Conservation (phyloP, 2,888 invertebrate genomes). For the Hipparchia semele region DNA sequence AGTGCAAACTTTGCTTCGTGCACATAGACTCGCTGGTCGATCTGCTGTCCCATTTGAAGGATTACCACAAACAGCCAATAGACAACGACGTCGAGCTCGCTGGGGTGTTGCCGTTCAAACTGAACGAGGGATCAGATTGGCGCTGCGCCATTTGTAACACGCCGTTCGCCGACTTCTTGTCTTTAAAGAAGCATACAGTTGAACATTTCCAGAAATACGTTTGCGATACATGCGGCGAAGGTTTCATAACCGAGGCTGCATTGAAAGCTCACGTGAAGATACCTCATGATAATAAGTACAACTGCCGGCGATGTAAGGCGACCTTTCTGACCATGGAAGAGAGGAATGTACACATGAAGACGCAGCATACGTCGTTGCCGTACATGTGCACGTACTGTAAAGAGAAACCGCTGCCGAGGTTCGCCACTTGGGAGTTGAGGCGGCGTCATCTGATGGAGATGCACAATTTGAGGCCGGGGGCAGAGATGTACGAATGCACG, state of each 20-base stretch:
- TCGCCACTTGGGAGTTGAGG: constrained; percentile 73
- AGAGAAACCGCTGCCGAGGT: constrained; percentile 64
- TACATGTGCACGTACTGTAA: constrained; percentile 76
- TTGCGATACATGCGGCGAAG: constrained; percentile 76
- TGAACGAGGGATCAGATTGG: constrained; percentile 71
- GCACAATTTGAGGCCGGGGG: constrained; percentile 72
- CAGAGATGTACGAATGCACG: constrained; percentile 75
- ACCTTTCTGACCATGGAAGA: constrained; percentile 72
- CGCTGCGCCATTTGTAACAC: constrained; percentile 73
- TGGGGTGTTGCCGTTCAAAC: constrained; percentile 72
- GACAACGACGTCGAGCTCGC: constrained; percentile 68
- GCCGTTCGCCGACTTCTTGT: constrained; percentile 70
- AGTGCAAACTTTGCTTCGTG: constrained; percentile 73
- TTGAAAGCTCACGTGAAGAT: constrained; percentile 68
- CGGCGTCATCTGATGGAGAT: constrained; percentile 75
- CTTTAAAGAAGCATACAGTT: constrained; percentile 69
- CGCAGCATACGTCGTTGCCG: constrained; percentile 66
- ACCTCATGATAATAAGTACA: constrained; percentile 74
- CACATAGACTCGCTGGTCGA: constrained; percentile 68
- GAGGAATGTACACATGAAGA: constrained; percentile 69
- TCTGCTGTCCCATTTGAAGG: constrained; percentile 67
- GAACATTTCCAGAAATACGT: constrained; percentile 77
- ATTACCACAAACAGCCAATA: constrained; percentile 73
- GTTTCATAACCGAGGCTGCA: constrained; percentile 73
- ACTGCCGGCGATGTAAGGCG: constrained; percentile 71